Conservation (phyloP, 2,797 vertebrate species). For the Acanthornis magna region DNA sequence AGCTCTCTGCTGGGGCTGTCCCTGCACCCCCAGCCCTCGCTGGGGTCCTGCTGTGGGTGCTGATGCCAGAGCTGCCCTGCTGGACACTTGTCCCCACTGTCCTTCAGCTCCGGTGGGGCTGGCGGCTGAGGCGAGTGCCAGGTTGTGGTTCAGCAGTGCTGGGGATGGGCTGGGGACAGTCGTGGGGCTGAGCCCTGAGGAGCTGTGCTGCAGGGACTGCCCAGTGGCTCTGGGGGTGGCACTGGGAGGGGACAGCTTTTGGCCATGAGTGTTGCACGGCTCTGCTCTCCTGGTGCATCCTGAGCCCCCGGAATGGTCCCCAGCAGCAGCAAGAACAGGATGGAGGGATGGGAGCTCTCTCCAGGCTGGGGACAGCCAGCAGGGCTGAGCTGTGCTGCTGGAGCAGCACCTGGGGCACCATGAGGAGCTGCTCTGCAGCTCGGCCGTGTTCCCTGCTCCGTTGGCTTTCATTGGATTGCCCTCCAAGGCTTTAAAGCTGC, state of each 20-base stretch:
- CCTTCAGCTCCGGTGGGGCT: rapidly evolving
- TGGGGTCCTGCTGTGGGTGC: neutral
- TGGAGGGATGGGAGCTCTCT: neutral
- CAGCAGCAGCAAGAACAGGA: neutral
- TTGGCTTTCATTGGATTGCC: neutral
- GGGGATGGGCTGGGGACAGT: neutral
- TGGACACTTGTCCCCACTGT: rapidly evolving
- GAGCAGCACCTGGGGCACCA: neutral
- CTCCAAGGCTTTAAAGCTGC: neutral
- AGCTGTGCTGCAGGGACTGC: neutral
- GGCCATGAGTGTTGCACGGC: rapidly evolving
- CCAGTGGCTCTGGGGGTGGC: rapidly evolving
- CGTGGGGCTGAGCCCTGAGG: neutral
- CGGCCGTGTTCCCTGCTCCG: neutral
- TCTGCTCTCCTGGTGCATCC: neutral
- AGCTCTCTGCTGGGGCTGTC: too few relatives aligned
- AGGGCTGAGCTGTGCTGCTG: neutral
- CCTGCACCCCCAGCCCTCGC: too few relatives aligned
- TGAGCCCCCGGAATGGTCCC: neutral
- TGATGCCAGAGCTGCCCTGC: neutral
- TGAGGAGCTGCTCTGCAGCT: neutral
- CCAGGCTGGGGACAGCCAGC: neutral
- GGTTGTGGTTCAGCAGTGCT: neutral
- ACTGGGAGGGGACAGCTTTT: neutral
- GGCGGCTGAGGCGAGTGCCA: neutral